phyloP scores from a whole-genome alignment of 92 coral and sea anemone genomes.

The Siderastrea radians region DNA sequence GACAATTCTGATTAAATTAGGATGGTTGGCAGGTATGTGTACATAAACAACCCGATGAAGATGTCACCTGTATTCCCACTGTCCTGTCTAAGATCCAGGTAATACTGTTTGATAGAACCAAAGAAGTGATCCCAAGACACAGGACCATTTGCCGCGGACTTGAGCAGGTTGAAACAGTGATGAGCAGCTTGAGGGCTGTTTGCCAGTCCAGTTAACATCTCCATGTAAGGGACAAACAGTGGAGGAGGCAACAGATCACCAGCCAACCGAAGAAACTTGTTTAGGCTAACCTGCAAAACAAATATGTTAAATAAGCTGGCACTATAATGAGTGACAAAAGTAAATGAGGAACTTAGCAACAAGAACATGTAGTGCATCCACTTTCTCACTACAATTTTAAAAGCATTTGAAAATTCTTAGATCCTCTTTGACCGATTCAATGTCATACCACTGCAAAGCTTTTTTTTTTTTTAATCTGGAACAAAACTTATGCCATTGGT shows the following conservation, averaged over 20 bases:
- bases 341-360: background rate
- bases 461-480: too few species aligned
- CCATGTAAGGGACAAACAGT: conserved; percentile 95
- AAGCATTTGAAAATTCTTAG: too few species aligned
- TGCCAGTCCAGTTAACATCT: conserved; percentile 90
- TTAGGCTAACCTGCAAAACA: conserved; percentile 72
- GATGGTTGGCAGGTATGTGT: too few species aligned
- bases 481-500: too few species aligned
- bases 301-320: too few species aligned
- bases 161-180: conserved; percentile 94
- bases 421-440: too few species aligned
- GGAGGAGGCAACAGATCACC: conserved; percentile 94
- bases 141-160: conserved; percentile 85
- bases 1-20: too few species aligned
- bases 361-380: background rate
- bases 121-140: conserved; percentile 98
- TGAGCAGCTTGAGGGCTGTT: conserved; percentile 92
- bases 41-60: background rate
- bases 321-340: too few species aligned
- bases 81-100: conserved; percentile 91
- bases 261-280: conserved; percentile 95
- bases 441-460: too few species aligned
- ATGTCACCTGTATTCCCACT: conserved; percentile 75
- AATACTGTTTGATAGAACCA: conserved; percentile 93
- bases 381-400: too few species aligned